A percentile compares a stretch with the other conserved stretches of the same genome.
Conservation (phyloP, 1,140 invertebrate genomes). For the Pomacea maculata region DNA sequence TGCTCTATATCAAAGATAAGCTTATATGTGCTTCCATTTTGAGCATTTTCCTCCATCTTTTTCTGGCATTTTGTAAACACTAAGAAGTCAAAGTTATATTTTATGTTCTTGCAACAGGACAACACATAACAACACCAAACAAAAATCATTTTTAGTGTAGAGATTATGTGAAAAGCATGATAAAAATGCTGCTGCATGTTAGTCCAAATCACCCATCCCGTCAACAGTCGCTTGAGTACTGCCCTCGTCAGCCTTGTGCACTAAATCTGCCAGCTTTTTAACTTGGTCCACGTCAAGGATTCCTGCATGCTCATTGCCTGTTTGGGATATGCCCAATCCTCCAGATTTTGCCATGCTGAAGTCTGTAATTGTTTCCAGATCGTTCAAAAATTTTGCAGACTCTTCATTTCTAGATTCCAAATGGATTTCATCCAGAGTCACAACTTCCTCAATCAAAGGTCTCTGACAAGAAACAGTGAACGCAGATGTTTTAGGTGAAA, state of each 20-base stretch:
- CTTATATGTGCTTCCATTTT: neutral
- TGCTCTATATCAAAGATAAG: neutral
- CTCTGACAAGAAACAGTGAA: neutral
- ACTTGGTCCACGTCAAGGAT: neutral
- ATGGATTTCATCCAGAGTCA: slow-evolving; percentile 14
- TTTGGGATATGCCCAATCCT: slow-evolving; percentile 25
- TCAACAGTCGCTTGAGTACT: slow-evolving; percentile 23
- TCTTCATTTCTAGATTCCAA: slow-evolving; percentile 19
- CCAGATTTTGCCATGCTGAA: slow-evolving; percentile 24
- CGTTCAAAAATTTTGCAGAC: slow-evolving; percentile 23
- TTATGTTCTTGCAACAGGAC: too few species aligned
- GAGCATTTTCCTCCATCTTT: neutral
- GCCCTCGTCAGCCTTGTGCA: slow-evolving; percentile 25
- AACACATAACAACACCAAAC: neutral
- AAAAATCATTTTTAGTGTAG: neutral
- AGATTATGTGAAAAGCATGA: neutral
- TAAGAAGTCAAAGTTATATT: too few species aligned
- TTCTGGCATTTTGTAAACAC: neutral
- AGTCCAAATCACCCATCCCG: slow-evolving; percentile 32
- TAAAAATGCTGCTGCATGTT: neutral
- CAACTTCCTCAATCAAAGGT: slow-evolving; percentile 15
- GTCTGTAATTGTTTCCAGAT: slow-evolving; percentile 14
- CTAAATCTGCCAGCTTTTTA: neutral
- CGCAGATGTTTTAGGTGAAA: neutral
- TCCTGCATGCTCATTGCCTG: neutral